phyloP scores from a whole-genome alignment of 2,888 invertebrate species.

The Exephanes ischioxanthus region DNA sequence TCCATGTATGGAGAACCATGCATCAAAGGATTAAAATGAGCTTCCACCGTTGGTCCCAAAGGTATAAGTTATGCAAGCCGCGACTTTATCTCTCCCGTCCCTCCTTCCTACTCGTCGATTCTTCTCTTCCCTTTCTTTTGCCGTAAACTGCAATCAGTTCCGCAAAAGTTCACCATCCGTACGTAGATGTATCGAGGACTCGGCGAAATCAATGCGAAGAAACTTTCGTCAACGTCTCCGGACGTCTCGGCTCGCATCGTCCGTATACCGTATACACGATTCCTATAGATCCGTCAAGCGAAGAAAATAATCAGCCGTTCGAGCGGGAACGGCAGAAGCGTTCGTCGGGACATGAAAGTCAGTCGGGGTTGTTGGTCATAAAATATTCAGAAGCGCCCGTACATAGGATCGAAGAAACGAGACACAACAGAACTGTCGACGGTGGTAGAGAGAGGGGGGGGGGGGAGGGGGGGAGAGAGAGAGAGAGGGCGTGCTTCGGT shows the following conservation, averaged over 20 bases:
- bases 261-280: not conserved
- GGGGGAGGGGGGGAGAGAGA: not conserved
- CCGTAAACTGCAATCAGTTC: constrained; percentile 75
- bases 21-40: not conserved
- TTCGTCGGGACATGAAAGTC: constrained; percentile 10
- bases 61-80: not conserved
- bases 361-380: constrained; percentile 15
- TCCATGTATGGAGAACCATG: not conserved
- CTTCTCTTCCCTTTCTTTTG: constrained; percentile 45
- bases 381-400: constrained; percentile 56
- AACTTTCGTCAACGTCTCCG: constrained; percentile 29
- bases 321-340: not conserved
- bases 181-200: constrained; percentile 8
- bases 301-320: constrained; percentile 55
- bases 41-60: not conserved
- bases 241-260: constrained; percentile 18
- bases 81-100: constrained; percentile 11
- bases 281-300: constrained; percentile 52
- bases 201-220: constrained; percentile 36
- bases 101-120: constrained; percentile 35
- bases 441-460: not conserved
- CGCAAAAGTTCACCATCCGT: constrained; percentile 48
- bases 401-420: constrained; percentile 35
- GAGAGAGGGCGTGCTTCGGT: not conserved
- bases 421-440: constrained; percentile 21